A percentile compares a stretch with the other conserved stretches of the same genome.
Evolutionary conservation across 2,113 vertebrate genomes (phyloP).

Genomic region (Serinus canaria): DNA sequence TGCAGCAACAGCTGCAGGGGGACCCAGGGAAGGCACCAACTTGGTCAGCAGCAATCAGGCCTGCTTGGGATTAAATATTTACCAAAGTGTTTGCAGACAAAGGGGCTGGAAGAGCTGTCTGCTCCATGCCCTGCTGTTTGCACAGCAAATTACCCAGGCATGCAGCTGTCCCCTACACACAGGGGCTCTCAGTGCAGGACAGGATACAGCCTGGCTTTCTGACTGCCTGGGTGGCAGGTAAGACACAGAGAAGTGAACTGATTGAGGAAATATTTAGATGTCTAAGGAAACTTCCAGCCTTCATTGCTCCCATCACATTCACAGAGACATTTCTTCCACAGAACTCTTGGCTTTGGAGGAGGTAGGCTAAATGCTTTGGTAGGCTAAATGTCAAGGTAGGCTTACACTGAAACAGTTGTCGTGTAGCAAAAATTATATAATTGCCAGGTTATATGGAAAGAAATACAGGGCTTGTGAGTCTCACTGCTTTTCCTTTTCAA

Average conservation of each 20-base stretch:
- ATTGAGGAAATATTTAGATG: neutral
- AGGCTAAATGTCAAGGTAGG: neutral
- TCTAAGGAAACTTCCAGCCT: neutral
- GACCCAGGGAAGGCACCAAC: neutral
- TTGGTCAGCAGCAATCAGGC: neutral
- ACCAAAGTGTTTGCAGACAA: neutral
- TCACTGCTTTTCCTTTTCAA: neutral
- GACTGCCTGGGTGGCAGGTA: neutral
- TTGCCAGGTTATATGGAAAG: neutral
- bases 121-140: neutral
- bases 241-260: neutral
- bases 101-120: neutral
- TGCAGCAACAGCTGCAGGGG: neutral
- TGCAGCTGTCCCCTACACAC: neutral
- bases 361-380: neutral
- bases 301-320: neutral
- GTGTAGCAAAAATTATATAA: neutral
- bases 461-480: neutral
- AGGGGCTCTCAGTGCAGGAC: neutral
- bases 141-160: neutral
- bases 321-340: neutral
- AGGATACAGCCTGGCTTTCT: neutral
- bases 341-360: neutral
- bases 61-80: neutral
- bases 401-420: neutral